Evolutionary conservation across 2,113 vertebrate genomes (phyloP).

Genomic region (Marmota monax): DNA sequence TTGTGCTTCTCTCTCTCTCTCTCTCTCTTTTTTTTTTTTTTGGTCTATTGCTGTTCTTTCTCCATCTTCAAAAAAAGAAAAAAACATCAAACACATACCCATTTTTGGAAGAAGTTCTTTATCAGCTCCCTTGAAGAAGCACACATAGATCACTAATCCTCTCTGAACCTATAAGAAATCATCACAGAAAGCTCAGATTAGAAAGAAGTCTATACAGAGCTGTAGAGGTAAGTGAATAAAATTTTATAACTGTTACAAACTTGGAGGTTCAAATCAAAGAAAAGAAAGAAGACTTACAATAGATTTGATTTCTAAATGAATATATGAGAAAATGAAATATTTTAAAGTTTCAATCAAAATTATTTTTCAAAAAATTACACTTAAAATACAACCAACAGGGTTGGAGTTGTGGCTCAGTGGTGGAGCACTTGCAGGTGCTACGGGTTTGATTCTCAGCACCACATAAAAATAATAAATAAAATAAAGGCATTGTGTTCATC

Average conservation of each 20-base stretch:
- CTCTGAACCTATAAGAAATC: slow-evolving; percentile 90
- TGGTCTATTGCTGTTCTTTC: background rate
- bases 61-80: slow-evolving; percentile 58
- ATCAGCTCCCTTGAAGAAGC: slow-evolving; percentile 96
- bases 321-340: slow-evolving; percentile 55
- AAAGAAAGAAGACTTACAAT: slow-evolving; percentile 29
- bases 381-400: slow-evolving; percentile 22
- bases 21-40: background rate
- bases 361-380: slow-evolving; percentile 57
- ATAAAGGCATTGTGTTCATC: too few relatives aligned
- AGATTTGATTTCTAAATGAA: slow-evolving; percentile 62
- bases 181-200: slow-evolving; percentile 70
- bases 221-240: background rate
- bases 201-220: background rate
- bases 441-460: too few relatives aligned
- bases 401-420: too few relatives aligned
- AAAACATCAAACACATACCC: slow-evolving; percentile 87
- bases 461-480: too few relatives aligned
- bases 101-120: slow-evolving; percentile 94
- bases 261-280: slow-evolving; percentile 39
- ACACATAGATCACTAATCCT: slow-evolving; percentile 96
- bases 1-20: background rate
- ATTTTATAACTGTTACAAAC: slow-evolving; percentile 13
- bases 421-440: too few relatives aligned
- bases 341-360: slow-evolving; percentile 43